Base-by-base conservation (phyloP, 2,797 vertebrate genomes). In the Syngnathus rostellatus region DNA sequence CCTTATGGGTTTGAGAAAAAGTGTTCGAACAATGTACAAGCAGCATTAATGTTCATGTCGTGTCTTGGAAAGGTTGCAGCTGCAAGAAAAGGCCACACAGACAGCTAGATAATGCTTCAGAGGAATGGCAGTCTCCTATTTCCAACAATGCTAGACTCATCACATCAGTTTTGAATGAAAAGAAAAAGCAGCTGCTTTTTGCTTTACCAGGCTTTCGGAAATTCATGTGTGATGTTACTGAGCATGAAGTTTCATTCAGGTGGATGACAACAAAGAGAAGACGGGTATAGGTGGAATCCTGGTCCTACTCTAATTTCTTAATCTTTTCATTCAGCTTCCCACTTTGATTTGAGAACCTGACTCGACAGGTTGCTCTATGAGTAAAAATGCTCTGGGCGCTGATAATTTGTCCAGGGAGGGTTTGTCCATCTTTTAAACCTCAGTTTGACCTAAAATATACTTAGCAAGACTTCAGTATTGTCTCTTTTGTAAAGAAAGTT, bases 301-400 rank as follows among this genome's bases (percentile, higher is more conserved):
- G 74, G 78, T 72, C 76, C 73, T 73, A 76, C 83, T 85, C 70
- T 72, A 72, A 43, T 55, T 76, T 64, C 70, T 68, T 90, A 88
- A 89, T 89, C 85, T 88, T 82, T 71, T 73, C 76, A 76, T 90
- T 88, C 80, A 86, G 66, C 80, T 77, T 71, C 51, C 51, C 68
- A 78, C 87, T 90, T 90, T 90, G 87, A 91, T 89, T 87, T 86
- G 82, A 85, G 85, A 88, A 84, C 76, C 80, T 86, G 72, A 73
- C 74, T 40, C 86, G 85, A 87, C 82, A 87, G 71, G 71, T 62
- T 39, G 68, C 71, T 70, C 64, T 53, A 14, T 72, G 48, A 75
- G 78, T 61, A 79, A 79, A 77, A 63, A 71, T 68, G 71, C 78
- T 85, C 83, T 86, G 77, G 82, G 84, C 73, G 85, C 68, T 64